A percentile compares a stretch with the other conserved stretches of the same genome.
These are phyloP conservation scores for Dipodomys spectabilis DNA, from an alignment of 2,113 vertebrate species.

Conservation along the genomic window DNA sequence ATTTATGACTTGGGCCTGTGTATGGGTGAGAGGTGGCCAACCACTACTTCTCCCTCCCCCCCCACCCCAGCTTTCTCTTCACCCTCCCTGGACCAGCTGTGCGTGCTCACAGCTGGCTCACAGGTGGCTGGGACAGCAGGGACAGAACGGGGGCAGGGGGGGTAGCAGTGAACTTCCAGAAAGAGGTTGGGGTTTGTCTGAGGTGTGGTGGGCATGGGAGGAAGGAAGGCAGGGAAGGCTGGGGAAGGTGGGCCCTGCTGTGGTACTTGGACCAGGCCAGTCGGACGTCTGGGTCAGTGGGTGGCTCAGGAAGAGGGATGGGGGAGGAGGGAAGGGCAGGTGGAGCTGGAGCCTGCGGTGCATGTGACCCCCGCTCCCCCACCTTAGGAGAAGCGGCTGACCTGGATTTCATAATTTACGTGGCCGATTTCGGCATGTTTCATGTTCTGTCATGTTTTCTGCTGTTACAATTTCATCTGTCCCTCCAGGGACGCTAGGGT, in stretches of 20 bases:
- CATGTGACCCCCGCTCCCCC: accelerated
- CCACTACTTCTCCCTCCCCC: neutral
- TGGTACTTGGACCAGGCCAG: neutral
- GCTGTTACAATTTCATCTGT: neutral
- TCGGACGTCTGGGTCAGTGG: too few species aligned
- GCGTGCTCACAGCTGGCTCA: neutral
- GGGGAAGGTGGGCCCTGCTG: neutral
- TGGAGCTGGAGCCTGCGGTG: accelerated
- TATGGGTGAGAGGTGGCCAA: neutral
- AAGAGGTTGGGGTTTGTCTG: neutral
- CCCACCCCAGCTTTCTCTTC: neutral
- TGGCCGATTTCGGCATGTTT: slow-evolving; percentile 15
- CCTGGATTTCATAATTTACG: neutral
- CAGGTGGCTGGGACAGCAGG: neutral
- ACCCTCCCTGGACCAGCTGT: neutral
- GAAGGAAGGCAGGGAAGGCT: neutral
- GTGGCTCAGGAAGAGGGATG: neutral
- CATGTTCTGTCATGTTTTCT: slow-evolving; percentile 56
- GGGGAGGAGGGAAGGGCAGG: neutral
- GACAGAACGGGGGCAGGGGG: neutral
- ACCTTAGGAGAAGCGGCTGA: neutral
- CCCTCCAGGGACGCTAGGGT: neutral
- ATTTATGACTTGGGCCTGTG: slow-evolving; percentile 39
- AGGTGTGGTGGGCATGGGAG: neutral
- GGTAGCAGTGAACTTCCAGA: neutral